phyloP scores from a whole-genome alignment of 2,113 vertebrate genomes.

The Pluvialis apricaria region DNA sequence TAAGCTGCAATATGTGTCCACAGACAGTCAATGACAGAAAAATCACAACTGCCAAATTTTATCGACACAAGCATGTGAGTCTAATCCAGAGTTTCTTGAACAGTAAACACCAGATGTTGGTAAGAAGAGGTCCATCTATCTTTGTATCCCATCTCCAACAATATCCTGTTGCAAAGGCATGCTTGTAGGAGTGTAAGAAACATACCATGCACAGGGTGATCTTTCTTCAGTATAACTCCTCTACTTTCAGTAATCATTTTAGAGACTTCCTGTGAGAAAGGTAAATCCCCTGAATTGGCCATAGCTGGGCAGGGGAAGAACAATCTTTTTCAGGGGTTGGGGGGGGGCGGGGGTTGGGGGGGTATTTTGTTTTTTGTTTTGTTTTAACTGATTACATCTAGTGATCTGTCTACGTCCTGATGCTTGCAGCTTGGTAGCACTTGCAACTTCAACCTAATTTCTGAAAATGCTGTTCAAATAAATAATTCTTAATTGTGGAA shows the following conservation, averaged over 20 bases:
- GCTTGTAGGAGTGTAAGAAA: not conserved
- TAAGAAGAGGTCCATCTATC: not conserved
- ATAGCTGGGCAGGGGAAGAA: not conserved
- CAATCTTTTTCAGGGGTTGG: not conserved
- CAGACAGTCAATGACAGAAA: not conserved
- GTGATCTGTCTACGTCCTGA: not conserved
- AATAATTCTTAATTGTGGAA: not conserved
- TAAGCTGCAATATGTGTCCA: not conserved
- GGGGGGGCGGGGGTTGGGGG: too few relatives aligned
- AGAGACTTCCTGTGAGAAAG: not conserved
- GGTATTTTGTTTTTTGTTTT: not conserved
- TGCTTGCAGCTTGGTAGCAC: not conserved
- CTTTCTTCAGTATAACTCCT: not conserved
- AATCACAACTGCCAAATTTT: not conserved
- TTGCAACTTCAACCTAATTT: not conserved
- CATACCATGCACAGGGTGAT: not conserved
- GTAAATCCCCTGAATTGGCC: not conserved
- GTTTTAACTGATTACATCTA: not conserved
- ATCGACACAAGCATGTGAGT: not conserved
- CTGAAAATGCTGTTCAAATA: not conserved
- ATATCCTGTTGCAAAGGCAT: not conserved
- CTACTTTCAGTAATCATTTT: not conserved
- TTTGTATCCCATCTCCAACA: not conserved
- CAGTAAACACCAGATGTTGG: not conserved
- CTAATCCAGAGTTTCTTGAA: not conserved